phyloP scores from a whole-genome alignment of 1,140 invertebrate species.

The Neodiprion fabricii region DNA sequence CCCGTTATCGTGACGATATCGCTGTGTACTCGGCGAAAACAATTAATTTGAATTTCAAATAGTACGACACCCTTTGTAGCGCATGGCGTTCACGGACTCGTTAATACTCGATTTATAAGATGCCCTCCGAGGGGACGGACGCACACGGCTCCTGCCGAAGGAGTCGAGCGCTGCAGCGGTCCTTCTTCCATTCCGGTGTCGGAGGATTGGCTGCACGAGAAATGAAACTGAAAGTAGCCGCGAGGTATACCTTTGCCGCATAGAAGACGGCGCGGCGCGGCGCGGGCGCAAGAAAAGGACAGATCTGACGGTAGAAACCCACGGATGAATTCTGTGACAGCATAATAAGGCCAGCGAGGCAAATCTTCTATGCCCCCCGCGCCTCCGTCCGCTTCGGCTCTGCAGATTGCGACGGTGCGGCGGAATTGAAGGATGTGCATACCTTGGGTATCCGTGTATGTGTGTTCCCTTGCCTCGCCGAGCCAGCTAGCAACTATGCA shows the following conservation, averaged over 20 bases:
- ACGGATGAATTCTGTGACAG: conserved; percentile 2
- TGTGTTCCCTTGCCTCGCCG: not conserved
- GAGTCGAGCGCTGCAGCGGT: too few relatives aligned
- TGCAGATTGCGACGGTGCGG: not conserved
- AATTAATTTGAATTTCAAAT: conserved; percentile 8
- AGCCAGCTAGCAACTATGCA: not conserved
- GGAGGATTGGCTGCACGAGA: conserved; percentile 4
- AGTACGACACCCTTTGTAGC: not conserved
- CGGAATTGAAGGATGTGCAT: not conserved
- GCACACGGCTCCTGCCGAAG: too few relatives aligned
- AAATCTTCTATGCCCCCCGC: not conserved
- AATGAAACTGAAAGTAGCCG: conserved; percentile 7
- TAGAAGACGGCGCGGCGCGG: not conserved
- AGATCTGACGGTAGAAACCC: not conserved
- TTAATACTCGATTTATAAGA: conserved; percentile 8
- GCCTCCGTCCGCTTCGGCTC: not conserved
- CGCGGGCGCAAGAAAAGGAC: not conserved
- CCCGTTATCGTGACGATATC: not conserved
- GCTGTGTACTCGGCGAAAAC: not conserved
- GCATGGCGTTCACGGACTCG: not conserved
- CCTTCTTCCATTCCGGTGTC: not conserved
- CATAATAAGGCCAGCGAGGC: conserved; percentile 1
- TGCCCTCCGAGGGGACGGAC: not conserved
- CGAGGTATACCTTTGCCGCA: not conserved
- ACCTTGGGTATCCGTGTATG: too few relatives aligned